Evolutionary conservation across 53 echinoderm and acorn worm species (phyloP).

Genomic region (Actinopyga echinites): DNA sequence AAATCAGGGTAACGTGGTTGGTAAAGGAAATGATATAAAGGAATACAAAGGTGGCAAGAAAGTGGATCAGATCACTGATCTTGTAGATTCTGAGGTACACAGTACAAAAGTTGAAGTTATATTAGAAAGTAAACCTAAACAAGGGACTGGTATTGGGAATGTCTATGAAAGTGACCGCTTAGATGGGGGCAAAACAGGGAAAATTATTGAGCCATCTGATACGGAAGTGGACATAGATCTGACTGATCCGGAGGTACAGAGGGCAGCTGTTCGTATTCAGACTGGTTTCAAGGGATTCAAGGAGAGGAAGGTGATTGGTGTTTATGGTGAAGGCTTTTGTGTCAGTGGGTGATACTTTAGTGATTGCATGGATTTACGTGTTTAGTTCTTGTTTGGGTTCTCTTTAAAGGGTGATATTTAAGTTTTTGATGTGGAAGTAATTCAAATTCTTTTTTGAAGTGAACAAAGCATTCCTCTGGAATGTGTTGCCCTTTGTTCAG

Average conservation of each 20-base stretch:
- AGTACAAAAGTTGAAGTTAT: conserved; percentile 73
- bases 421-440: too few relatives aligned
- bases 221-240: conserved; percentile 65
- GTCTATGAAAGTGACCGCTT: neutral
- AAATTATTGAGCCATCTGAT: conserved; percentile 6
- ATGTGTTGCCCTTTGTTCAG: too few relatives aligned
- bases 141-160: neutral
- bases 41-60: neutral
- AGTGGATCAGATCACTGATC: conserved; percentile 72
- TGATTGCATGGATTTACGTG: neutral
- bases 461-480: too few relatives aligned
- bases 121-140: neutral
- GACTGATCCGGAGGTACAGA: conserved; percentile 74
- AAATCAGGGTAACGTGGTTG: neutral
- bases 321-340: neutral
- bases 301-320: conserved; percentile 28
- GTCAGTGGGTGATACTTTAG: neutral
- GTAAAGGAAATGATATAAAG: neutral
- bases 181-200: neutral
- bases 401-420: too few relatives aligned
- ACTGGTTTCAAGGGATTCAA: conserved; percentile 59
- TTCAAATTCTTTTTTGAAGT: too few relatives aligned
- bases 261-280: conserved; percentile 79
- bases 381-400: neutral
- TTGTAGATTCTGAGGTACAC: conserved; percentile 81